Evolutionary conservation across 2,888 invertebrate species (phyloP), one percentile per base, ranked within the genome.

Genomic region (Euspilapteryx auroguttella): DNA sequence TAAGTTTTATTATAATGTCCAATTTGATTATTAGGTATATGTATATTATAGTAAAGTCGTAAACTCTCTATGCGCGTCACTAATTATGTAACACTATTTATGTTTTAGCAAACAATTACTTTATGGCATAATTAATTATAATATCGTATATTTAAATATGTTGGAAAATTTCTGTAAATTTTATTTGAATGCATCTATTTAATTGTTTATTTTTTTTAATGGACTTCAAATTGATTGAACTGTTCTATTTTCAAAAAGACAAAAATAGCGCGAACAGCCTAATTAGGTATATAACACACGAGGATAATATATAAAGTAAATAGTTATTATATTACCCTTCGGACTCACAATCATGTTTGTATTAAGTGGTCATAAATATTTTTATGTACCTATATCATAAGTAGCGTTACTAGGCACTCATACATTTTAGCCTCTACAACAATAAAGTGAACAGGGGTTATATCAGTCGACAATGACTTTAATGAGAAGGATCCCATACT

Each of bases 371-470:
- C 68, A 55, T 51, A 55, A 53, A 58, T 46, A n/a, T n/a, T n/a
- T n/a, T n/a, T n/a, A n/a, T n/a, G 54, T 68, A 50, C 51, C 57
- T 68, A 69, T 55, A 63, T 73, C 71, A 71, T 73, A 73, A 73
- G 68, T 71, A 63, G 62, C 55, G 48, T 65, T 59, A 49, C 64
- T 73, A 75, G 73, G 73, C 73, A 73, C 73, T 71, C 59, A 45
- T 59, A 64, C 43, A 59, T 47, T 50, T 53, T 61, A 68, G 69
- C 69, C 65, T 64, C 59, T 37, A 35, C 40, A 42, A 41, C 37
- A 40, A 40, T 38, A 44, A 36, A 39, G 39, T 34, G 39, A 53
- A 49, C 41, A 44, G 44, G 47, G 47, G 25, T 24, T 45, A 47
- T 42, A 50, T 65, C 64, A 55, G 53, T 55, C 51, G 44, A 49